These are phyloP conservation scores for Catharus bicknelli DNA, from an alignment of 2,113 vertebrate genomes.

Conservation along the genomic window DNA sequence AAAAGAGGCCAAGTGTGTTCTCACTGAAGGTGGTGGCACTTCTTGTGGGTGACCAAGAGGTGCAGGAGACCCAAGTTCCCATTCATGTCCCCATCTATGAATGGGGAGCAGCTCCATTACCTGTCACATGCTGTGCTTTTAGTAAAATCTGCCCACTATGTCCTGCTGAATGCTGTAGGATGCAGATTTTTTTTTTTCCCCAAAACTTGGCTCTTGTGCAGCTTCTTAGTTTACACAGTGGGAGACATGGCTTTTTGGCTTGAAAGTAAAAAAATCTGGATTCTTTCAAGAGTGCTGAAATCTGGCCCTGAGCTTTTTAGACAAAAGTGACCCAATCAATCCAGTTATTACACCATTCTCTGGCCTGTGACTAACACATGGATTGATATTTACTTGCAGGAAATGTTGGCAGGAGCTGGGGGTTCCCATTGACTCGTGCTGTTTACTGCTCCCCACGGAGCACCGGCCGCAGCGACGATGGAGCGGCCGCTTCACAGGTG, in stretches of 20 bases:
- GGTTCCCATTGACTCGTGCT: background rate
- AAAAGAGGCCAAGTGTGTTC: background rate
- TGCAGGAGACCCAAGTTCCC: background rate
- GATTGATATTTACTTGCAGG: background rate
- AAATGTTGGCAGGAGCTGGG: background rate
- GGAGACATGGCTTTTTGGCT: background rate
- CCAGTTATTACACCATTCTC: background rate
- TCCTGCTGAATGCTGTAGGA: background rate
- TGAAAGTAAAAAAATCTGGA: background rate
- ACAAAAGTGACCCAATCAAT: background rate
- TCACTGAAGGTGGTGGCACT: background rate
- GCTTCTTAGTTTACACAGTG: background rate
- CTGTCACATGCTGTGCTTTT: fast-evolving
- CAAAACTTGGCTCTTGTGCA: background rate
- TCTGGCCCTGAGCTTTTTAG: background rate
- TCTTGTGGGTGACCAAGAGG: background rate
- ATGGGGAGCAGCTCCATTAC: fast-evolving
- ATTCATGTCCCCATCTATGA: fast-evolving
- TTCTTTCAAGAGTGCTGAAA: background rate
- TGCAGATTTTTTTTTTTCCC: background rate
- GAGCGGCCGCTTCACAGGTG: slow-evolving; percentile 28
- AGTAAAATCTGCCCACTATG: background rate
- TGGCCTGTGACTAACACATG: background rate
- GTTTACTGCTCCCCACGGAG: background rate
- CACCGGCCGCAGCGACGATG: background rate